Percentiles rank a stretch among this genome's conserved stretches.
phyloP scores from a whole-genome alignment of 2,888 invertebrate species.

The Drosophila macrothrix region DNA sequence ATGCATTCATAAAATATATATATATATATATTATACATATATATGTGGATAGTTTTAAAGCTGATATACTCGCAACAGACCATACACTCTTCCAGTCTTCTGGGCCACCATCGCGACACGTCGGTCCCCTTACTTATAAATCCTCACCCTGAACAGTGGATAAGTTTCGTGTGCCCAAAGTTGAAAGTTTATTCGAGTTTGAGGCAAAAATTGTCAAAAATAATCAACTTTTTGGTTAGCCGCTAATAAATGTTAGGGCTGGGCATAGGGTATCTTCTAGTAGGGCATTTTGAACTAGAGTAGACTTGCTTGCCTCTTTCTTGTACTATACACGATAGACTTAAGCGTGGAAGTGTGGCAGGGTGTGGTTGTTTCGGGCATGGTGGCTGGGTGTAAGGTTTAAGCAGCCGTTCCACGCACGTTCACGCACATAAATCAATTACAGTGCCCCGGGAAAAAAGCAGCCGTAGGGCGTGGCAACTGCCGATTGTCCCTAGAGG shows the following conservation, averaged over 20 bases:
- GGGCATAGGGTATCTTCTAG: neutral
- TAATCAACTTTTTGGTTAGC: neutral
- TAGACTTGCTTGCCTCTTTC: slow-evolving; percentile 2
- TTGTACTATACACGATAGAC: slow-evolving; percentile 3
- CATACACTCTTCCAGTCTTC: neutral
- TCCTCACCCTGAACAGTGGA: neutral
- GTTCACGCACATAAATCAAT: slow-evolving; percentile 76
- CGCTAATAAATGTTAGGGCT: neutral
- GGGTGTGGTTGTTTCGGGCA: neutral
- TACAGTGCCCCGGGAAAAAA: slow-evolving; percentile 59
- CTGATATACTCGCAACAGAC: neutral
- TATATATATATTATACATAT: no score
- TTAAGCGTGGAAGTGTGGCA: neutral
- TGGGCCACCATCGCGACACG: neutral
- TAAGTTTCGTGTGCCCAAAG: neutral
- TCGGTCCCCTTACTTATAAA: neutral
- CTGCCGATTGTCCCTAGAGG: slow-evolving; percentile 39
- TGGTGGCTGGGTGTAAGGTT: slow-evolving; percentile 27
- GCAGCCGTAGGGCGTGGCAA: slow-evolving; percentile 30
- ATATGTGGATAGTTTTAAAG: neutral
- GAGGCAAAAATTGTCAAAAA: neutral
- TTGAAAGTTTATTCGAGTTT: neutral
- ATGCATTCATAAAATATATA: neutral
- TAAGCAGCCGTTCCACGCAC: slow-evolving; percentile 74
- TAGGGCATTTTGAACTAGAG: slow-evolving; percentile 25